Conservation (phyloP, 2,888 invertebrate genomes). For the Mesorhabditis belari region DNA sequence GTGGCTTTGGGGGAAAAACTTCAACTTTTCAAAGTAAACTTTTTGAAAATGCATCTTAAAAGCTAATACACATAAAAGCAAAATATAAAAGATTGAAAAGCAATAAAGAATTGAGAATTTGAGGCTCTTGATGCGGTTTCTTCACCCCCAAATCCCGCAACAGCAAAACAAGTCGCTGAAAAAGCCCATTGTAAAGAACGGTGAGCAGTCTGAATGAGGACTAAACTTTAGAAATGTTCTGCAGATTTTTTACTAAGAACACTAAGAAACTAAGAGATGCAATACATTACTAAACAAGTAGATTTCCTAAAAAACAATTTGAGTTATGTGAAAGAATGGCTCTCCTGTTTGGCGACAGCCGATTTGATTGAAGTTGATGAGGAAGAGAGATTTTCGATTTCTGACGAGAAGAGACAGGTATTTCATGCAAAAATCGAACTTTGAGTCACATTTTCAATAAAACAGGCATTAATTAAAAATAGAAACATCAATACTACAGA, state of each 20-base stretch:
- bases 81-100: no score
- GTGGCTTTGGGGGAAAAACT: neutral
- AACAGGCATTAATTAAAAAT: no score
- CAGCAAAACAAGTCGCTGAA: neutral
- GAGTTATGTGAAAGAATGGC: conserved; percentile 35
- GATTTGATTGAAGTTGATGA: conserved; percentile 27
- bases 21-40: neutral
- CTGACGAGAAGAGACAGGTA: conserved; percentile 16
- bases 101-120: no score
- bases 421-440: no score
- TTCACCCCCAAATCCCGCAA: neutral
- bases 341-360: conserved; percentile 25
- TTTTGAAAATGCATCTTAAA: neutral
- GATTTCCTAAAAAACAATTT: conserved; percentile 3
- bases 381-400: conserved; percentile 29
- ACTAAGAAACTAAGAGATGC: neutral
- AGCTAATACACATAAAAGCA: no score
- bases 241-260: neutral
- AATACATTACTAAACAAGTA: neutral
- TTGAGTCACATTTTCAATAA: no score
- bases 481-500: neutral
- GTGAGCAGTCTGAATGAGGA: neutral
- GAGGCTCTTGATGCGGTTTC: neutral
- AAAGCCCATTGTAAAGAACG: neutral
- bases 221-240: neutral